Evolutionary conservation across 53 echinoderm and acorn worm species (phyloP), one percentile per base, ranked within the genome.

Genomic region (Temnopleurus reevesii): DNA sequence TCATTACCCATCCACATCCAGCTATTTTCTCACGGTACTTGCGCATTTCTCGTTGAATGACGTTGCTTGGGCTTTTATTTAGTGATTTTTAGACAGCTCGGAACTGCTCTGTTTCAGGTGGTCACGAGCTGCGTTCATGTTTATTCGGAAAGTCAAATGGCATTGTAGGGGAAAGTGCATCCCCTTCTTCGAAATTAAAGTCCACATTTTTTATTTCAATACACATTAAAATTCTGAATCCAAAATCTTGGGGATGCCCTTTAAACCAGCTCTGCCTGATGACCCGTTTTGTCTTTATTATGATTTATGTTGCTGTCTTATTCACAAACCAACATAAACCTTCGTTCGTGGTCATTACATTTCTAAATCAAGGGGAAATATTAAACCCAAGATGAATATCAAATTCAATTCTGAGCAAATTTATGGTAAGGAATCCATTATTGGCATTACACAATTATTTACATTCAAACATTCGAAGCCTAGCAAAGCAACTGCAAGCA

Each of bases 1-100:
- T 31, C 66, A 66, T n/a, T 6, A 45, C 6, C 12, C 79, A 77
- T 47, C n/a, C 88, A 83, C 9, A 71, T 53, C 88, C 71, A 55
- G 66, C 88, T 30, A 63, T 21, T 66, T 87, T 87, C n/a, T 87
- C 71, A 87, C 88, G 88, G 88, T 87, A 87, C 88, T 87, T 87
- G 88, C 71, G 88, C 88, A 87, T 71, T 87, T 87, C 88, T 51
- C 66, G 88, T 87, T 87, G 66, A 85, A 36, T 87, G 88, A 66
- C 51, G 88, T 87, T 87, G 88, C 71, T 87, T 87, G 25, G 86
- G 86, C 86, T 85, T 18, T 58, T 7, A 2, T 24, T 2, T 55
- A 55, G 55, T 83, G 55, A 35, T n/a, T 55, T n/a, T n/a, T n/a
- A n/a, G n/a, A 51, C 30, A 56, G 7, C 23, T 83, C 57, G 18